Percentiles rank a stretch among this genome's conserved stretches.
Conservation (phyloP, 2,113 vertebrate species). For the Tragelaphus imberbis region DNA sequence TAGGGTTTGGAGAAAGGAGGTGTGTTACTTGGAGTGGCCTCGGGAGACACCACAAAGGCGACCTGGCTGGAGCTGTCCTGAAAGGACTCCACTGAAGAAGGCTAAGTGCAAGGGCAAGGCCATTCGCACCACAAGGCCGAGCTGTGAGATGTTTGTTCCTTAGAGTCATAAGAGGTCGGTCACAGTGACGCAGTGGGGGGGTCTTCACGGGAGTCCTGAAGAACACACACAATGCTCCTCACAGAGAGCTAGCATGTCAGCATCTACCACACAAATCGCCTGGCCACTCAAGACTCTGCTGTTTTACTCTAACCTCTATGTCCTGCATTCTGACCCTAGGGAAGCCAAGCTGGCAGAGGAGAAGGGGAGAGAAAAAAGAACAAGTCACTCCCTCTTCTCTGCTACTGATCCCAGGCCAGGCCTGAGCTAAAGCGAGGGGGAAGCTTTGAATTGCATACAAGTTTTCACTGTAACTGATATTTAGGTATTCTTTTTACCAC, state of each 20-base stretch:
- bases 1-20: not conserved
- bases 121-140: not conserved
- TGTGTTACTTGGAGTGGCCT: not conserved
- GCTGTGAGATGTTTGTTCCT: not conserved
- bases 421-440: not conserved
- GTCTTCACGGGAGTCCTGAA: not conserved
- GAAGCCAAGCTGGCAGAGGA: not conserved
- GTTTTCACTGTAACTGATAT: not conserved
- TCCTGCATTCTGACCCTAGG: not conserved
- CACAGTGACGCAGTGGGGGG: not conserved
- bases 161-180: not conserved
- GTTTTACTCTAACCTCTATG: not conserved
- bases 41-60: not conserved
- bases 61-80: not conserved
- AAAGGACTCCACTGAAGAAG: not conserved
- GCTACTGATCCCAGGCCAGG: not conserved
- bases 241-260: not conserved
- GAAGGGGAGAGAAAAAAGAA: not conserved
- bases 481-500: not conserved
- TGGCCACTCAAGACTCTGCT: not conserved
- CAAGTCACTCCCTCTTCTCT: not conserved
- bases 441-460: not conserved
- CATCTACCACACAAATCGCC: not conserved
- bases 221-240: not conserved
- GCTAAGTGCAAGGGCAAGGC: not conserved